These are phyloP conservation scores for Eptesicus fuscus DNA, from an alignment of 2,113 vertebrate genomes.

Conservation along the genomic window DNA sequence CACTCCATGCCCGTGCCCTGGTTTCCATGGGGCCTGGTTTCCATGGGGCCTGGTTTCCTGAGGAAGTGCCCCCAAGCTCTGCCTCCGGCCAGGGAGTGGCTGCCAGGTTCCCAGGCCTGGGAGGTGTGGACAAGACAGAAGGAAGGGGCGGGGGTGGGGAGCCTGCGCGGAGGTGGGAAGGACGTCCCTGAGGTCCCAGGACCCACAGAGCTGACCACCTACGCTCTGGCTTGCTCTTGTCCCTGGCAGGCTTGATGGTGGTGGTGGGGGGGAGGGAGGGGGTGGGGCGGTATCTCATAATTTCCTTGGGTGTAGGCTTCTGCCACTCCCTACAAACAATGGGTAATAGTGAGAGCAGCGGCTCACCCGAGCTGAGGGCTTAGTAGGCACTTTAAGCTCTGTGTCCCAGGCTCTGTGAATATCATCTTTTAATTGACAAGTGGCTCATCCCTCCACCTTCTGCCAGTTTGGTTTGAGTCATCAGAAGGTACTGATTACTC, in stretches of 20 bases:
- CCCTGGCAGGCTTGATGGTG: background rate
- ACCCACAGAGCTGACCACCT: background rate
- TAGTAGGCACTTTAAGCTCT: background rate
- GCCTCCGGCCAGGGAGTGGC: background rate
- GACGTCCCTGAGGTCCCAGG: background rate
- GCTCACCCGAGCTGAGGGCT: background rate
- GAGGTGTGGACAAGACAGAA: background rate
- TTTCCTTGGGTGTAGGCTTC: background rate
- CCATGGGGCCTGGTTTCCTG: background rate
- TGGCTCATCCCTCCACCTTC: background rate
- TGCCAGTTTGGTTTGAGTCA: background rate
- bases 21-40: background rate
- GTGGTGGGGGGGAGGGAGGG: too few relatives aligned
- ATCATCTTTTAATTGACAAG: background rate
- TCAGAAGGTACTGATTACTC: background rate
- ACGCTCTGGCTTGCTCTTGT: background rate
- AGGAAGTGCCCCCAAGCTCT: background rate
- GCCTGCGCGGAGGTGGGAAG: background rate
- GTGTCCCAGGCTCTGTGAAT: background rate
- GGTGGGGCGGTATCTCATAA: background rate
- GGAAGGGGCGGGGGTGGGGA: background rate
- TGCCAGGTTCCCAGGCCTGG: background rate
- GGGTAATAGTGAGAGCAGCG: background rate
- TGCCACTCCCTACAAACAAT: background rate
- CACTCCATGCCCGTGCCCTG: fast-evolving